Evolutionary conservation across 1,140 invertebrate genomes (phyloP).

Genomic region (Archegozetes longisetosus): DNA sequence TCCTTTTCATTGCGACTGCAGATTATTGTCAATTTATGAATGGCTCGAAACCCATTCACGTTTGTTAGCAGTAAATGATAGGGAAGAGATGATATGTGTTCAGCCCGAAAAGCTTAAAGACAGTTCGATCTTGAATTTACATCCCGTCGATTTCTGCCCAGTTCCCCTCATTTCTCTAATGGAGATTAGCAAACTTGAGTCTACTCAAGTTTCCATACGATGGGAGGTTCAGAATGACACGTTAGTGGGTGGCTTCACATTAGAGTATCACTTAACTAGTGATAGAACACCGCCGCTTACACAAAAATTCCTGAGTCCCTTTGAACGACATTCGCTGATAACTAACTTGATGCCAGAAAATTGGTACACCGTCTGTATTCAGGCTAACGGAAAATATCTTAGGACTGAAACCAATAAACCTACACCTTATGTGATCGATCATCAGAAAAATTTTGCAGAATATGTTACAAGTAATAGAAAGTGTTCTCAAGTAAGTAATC

Average conservation of each 20-base stretch:
- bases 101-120: slow-evolving; percentile 57
- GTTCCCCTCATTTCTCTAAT: slow-evolving; percentile 58
- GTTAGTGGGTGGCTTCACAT: slow-evolving; percentile 63
- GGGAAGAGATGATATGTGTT: slow-evolving; percentile 45
- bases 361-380: slow-evolving; percentile 63
- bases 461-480: slow-evolving; percentile 20
- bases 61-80: slow-evolving; percentile 29
- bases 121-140: slow-evolving; percentile 51
- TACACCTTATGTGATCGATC: neutral
- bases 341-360: slow-evolving; percentile 53
- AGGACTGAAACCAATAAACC: slow-evolving; percentile 7
- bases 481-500: slow-evolving; percentile 22
- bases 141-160: slow-evolving; percentile 61
- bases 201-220: slow-evolving; percentile 64
- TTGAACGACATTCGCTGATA: slow-evolving; percentile 49
- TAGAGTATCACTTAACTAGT: slow-evolving; percentile 55
- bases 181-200: slow-evolving; percentile 69
- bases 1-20: slow-evolving; percentile 61
- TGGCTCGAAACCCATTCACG: slow-evolving; percentile 72
- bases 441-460: slow-evolving; percentile 5
- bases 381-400: slow-evolving; percentile 53
- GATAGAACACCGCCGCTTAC: slow-evolving; percentile 35
- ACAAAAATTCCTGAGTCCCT: slow-evolving; percentile 37
- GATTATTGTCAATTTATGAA: slow-evolving; percentile 66
- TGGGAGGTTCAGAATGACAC: slow-evolving; percentile 78